Percentiles rank a stretch among this genome's conserved stretches.
Conservation (phyloP, 1,140 invertebrate species). For the Zelostemma sp. region DNA sequence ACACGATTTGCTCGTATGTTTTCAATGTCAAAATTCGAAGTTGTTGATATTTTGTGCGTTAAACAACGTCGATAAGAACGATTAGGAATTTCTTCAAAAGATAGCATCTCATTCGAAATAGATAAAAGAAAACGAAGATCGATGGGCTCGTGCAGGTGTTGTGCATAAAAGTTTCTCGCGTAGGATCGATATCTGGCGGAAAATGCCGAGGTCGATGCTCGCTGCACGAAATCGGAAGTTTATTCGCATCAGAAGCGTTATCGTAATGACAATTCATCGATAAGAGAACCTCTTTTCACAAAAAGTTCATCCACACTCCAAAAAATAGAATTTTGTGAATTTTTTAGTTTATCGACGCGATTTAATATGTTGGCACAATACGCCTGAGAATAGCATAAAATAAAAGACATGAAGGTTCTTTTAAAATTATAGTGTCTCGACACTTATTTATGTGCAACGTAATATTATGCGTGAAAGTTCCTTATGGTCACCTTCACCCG, state of each 20-base stretch:
- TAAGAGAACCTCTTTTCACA: no score
- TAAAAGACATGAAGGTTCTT: slow-evolving; percentile 24
- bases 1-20: no score
- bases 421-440: slow-evolving; percentile 34
- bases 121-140: slow-evolving; percentile 22
- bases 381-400: slow-evolving; percentile 20
- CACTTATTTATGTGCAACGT: slow-evolving; percentile 42
- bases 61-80: no score
- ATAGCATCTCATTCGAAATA: no score
- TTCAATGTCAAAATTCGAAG: no score
- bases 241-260: background rate
- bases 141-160: slow-evolving; percentile 37
- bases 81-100: no score
- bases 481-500: slow-evolving; percentile 46
- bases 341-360: slow-evolving; percentile 7
- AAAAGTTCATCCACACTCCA: no score
- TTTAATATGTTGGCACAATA: slow-evolving; percentile 12
- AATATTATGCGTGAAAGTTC: slow-evolving; percentile 51
- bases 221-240: background rate
- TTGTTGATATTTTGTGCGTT: no score
- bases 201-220: slow-evolving; percentile 6
- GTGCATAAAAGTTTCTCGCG: slow-evolving; percentile 20
- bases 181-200: slow-evolving; percentile 20
- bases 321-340: no score
- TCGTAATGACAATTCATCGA: background rate